Base-by-base conservation (phyloP, 1,140 invertebrate genomes). In the Zaprionus kolodkinae region DNA sequence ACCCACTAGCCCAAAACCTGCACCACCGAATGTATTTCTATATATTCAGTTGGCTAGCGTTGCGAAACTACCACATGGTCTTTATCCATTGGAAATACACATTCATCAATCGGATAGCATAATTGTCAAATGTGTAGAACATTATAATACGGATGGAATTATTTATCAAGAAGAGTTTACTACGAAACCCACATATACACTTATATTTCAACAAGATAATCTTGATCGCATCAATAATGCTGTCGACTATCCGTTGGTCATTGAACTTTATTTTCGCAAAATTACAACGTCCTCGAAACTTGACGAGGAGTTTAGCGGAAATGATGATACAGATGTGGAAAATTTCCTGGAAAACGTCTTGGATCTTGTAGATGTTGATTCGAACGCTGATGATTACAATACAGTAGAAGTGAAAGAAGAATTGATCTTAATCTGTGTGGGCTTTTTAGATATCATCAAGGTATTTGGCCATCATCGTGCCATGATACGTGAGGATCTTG, bases 401-500 rank as follows among this genome's bases (percentile, higher is more conserved):
- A 7, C 4, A 21, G 27, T 5, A 5, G 33, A 25, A 1, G 50
- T 48, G 6, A 40, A 68, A 0, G 70, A 60, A 7, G 50, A 61
- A 11, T 17, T 82, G 55, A 13, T 45, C 0, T 45, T 82, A 6
- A 36, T 90, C 0, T 65, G 74, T 30, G 79, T 81, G 15, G 89
- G 89, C 2, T 89, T 79, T 64, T 54, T 91, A n/a, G 89, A 91
- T 68, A 9, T 91, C 12, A 75, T 91, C 12, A 80, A 89, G n/a
- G 52, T 86, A 15, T 91, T 91, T 15, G 73, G 76, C 5, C 82
- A 81, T 60, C 72, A 63, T 48, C 89, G 89, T 7, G 52, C 33
- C 33, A 76, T 84, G 76, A 45, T 74, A 21, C 56, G 1, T 6
- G 76, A 79, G 17, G 25, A 76, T 0, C 61, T 91, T 0, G 77